Conservation (phyloP, 1,140 invertebrate genomes). For the Phortica variegata region DNA sequence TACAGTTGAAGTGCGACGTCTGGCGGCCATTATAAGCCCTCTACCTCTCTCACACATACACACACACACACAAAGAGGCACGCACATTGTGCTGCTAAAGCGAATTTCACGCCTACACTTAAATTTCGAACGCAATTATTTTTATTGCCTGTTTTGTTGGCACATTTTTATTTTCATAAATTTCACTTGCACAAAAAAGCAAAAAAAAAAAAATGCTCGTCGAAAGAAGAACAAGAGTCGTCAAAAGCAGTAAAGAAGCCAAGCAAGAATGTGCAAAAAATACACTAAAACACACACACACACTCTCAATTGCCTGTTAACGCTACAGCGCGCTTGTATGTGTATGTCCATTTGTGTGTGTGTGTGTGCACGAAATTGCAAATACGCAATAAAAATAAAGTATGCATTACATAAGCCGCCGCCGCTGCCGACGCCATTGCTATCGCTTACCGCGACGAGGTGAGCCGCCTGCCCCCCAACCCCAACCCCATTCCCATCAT, state of each 20-base stretch:
- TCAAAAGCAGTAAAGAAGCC: no score
- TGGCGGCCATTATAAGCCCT: slow-evolving; percentile 43
- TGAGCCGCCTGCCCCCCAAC: no score
- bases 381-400: slow-evolving; percentile 3
- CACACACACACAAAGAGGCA: no score
- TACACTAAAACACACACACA: no score
- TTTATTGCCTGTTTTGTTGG: slow-evolving; percentile 45
- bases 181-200: no score
- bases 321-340: background rate
- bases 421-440: background rate
- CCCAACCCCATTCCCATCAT: background rate
- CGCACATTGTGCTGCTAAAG: no score
- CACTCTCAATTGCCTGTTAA: slow-evolving; percentile 41
- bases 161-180: slow-evolving; percentile 7
- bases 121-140: slow-evolving; percentile 54
- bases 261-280: no score
- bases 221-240: no score
- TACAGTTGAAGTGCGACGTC: slow-evolving; percentile 41
- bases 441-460: no score
- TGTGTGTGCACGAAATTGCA: slow-evolving; percentile 3
- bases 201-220: no score
- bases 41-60: no score
- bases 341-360: background rate
- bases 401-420: background rate
- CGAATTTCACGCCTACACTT: slow-evolving; percentile 39